These are phyloP conservation scores for Carabus problematicus DNA, from an alignment of 2,888 invertebrate genomes.

Conservation along the genomic window DNA sequence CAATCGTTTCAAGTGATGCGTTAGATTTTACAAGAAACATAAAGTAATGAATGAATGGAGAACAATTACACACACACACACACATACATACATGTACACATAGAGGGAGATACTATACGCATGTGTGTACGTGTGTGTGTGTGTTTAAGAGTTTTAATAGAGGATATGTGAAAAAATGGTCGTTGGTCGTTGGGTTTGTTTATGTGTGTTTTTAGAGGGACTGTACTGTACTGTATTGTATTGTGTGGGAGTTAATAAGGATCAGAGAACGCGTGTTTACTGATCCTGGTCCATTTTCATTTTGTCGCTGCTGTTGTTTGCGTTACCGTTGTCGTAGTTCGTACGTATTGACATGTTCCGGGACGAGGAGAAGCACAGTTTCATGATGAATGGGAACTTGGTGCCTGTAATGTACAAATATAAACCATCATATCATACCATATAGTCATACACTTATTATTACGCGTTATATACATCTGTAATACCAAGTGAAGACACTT, in stretches of 20 bases:
- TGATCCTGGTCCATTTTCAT: constrained; percentile 48
- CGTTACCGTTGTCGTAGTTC: constrained; percentile 53
- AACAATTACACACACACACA: neutral
- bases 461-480: no score
- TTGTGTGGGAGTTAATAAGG: constrained; percentile 6
- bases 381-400: constrained; percentile 98
- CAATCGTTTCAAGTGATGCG: constrained; percentile 10
- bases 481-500: no score
- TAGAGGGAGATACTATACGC: neutral
- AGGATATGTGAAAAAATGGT: constrained; percentile 39
- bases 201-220: constrained; percentile 7
- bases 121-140: neutral
- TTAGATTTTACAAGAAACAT: constrained; percentile 17
- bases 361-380: constrained; percentile 94
- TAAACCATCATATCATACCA: neutral
- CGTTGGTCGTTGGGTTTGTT: constrained; percentile 29
- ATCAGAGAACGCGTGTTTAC: constrained; percentile 44
- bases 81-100: neutral
- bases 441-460: neutral
- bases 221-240: no score
- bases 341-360: constrained; percentile 65
- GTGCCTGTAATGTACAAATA: constrained; percentile 72
- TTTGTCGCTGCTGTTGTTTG: constrained; percentile 53
- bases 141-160: constrained; percentile 6
- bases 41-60: constrained; percentile 15